Base-by-base conservation (phyloP, 2,113 vertebrate genomes). In the Zeus faber region DNA sequence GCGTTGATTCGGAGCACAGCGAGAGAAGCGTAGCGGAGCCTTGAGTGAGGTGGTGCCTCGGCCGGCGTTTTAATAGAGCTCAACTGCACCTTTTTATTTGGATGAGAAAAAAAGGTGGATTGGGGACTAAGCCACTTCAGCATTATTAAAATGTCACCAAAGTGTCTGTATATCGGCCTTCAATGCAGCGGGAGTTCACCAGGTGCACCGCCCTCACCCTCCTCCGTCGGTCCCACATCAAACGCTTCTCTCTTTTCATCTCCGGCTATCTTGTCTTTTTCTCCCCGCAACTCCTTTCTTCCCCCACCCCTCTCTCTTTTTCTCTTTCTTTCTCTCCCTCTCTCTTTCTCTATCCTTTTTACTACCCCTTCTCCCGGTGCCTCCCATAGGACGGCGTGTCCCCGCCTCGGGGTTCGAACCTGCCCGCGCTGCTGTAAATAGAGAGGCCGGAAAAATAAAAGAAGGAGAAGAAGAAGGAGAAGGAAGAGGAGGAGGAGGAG, bases 171-270 rank as follows among this genome's bases (percentile, higher is more conserved):
- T 11, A 35, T 13, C 3, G 31, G 9, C 9, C 31, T 35, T 35
- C 31, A 35, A 27, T 58, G 33, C 18, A 9, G 52, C 11, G 43
- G 39, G 60, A 69, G 78, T 80, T 83, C 81, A 79, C 16, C 7
- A 50, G 52, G 80, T 83, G 56, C 71, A 62, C 9, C 39, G 31
- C 31, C 66, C 50, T 79, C 70, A 17, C 24, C 18, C 39, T 49
- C 43, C 62, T 67, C 35, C 21, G 17, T 39, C 39, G 13, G 35
- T 73, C 74, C 83, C 83, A 84, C 86, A 85, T 86, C 80, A 86
- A 82, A 78, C 70, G 49, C 58, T 70, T 62, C 54, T 54, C 16
- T 62, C 57, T 62, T 73, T 68, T 82, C 61, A 83, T 76, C 77
- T 64, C 39, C 24, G 23, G 13, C 46, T 46, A 50, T 70, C 47